Base-by-base conservation (phyloP, 37 sponge, comb jelly and placozoan genomes). In the Halisarca cf. caerulea region DNA sequence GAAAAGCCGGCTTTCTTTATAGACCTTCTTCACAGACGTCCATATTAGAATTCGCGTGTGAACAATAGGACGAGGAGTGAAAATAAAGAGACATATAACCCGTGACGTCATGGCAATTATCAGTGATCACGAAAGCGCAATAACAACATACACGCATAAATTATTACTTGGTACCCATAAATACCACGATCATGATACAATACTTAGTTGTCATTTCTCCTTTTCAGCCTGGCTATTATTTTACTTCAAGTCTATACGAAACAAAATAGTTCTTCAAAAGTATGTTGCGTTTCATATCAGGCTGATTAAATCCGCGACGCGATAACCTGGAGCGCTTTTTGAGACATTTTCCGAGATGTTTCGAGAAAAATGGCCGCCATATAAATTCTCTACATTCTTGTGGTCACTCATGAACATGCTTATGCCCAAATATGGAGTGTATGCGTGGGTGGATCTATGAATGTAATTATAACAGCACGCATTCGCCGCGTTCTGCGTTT, bases 111-210 rank as follows among this genome's bases (percentile, higher is more conserved):
- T 30, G 40, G 72, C 72, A 71, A 71, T 71, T 71, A 71, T 71
- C 72, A 30, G 28, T 39, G 72, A 71, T 71, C 72, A 71, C 72
- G 72, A 71, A 71, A 71, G 72, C 72, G 72, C 40, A 71, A 71
- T 71, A 71, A 71, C 72, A 71, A 32, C 40, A 30, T 37, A 20
- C 72, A 71, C 72, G 72, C 72, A 71, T 71, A 71, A 32, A 71
- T 37, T 37, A 71, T 61, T 61, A 61, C 64, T 61, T 61, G n/a
- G 64, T 61, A 61, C 30, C 24, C 64, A 61, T 61, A 61, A 61
- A 61, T 61, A 61, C 64, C 64, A 61, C 64, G n/a, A 61, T 27
- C 24, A 28, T 23, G 30, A 23, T 23, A 61, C 64, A 4, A 23
- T 28, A 6, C 5, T 28, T 61, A 61, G 24, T 61, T 23, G 64